phyloP scores from a whole-genome alignment of 2,113 vertebrate genomes.

The Labeo rohita region DNA sequence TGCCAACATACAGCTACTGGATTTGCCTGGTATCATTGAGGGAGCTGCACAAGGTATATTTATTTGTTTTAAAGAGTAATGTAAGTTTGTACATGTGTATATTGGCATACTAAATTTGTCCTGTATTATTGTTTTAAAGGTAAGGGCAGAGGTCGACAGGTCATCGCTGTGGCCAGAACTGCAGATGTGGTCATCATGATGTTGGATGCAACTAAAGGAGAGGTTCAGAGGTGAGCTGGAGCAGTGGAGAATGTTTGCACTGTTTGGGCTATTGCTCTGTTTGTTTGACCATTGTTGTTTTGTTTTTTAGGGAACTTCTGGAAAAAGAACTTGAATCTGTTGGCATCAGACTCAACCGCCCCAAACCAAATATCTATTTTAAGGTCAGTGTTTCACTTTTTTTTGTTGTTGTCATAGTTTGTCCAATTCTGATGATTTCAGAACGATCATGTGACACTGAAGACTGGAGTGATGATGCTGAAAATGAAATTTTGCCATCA shows the following conservation, averaged over 20 bases:
- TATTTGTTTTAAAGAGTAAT: not conserved
- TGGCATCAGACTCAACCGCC: slow-evolving; percentile 93
- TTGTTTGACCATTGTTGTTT: not conserved
- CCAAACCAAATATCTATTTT: slow-evolving; percentile 98
- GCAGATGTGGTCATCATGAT: slow-evolving; percentile 98
- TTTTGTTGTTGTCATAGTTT: not conserved
- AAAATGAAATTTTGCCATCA: too few species aligned
- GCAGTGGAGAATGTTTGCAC: not conserved
- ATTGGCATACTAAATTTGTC: not conserved
- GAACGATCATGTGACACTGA: too few species aligned
- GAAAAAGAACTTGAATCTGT: slow-evolving; percentile 97
- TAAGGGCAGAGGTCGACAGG: slow-evolving; percentile 95
- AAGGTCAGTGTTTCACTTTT: slow-evolving; percentile 78
- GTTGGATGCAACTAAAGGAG: slow-evolving; percentile 97
- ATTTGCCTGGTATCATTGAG: slow-evolving; percentile 98
- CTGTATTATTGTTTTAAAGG: slow-evolving; percentile 70
- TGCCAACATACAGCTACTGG: slow-evolving; percentile 96
- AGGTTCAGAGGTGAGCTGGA: slow-evolving; percentile 87
- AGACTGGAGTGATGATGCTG: too few species aligned
- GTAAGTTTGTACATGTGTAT: slow-evolving; percentile 30
- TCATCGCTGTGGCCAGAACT: slow-evolving; percentile 96
- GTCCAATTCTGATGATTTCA: not conserved
- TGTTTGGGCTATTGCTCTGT: not conserved
- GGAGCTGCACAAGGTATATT: slow-evolving; percentile 92
- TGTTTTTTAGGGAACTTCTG: slow-evolving; percentile 80